Percentiles rank a stretch among this genome's conserved stretches.
Conservation (phyloP, 2,113 vertebrate species). For the Cyphomyrus discorhynchus region DNA sequence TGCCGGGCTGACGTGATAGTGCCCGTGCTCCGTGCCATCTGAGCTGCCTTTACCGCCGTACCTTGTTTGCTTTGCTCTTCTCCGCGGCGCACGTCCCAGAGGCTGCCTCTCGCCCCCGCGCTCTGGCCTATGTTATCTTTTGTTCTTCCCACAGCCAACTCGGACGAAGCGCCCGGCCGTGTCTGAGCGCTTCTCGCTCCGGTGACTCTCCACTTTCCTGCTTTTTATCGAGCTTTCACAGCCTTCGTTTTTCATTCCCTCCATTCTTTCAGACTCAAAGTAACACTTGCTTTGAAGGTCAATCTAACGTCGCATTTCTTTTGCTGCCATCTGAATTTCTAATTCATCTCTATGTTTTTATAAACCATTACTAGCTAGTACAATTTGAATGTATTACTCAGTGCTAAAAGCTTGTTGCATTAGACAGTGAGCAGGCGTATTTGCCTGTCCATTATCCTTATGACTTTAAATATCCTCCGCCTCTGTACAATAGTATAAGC, state of each 20-base stretch:
- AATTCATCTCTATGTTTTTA: not conserved
- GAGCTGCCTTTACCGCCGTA: not conserved
- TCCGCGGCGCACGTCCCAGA: not conserved
- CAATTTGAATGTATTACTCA: not conserved
- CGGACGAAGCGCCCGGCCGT: not conserved
- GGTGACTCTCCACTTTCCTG: not conserved
- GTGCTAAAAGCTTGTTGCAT: not conserved
- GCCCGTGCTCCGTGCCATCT: not conserved
- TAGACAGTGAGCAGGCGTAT: not conserved
- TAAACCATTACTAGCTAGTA: not conserved
- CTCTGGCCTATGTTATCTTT: not conserved
- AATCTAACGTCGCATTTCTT: not conserved
- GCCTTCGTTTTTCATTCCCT: not conserved
- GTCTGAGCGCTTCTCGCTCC: not conserved
- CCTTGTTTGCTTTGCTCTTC: not conserved
- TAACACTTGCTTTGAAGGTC: not conserved
- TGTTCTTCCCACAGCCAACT: not conserved
- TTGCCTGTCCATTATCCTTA: not conserved
- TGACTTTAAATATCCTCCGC: not conserved
- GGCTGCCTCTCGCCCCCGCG: not conserved
- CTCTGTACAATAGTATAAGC: not conserved
- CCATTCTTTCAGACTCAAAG: not conserved
- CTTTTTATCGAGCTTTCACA: not conserved
- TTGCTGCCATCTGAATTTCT: conserved; percentile 9
- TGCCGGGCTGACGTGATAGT: not conserved